Conservation (phyloP, 2,113 vertebrate species). For the Carassius gibelio region DNA sequence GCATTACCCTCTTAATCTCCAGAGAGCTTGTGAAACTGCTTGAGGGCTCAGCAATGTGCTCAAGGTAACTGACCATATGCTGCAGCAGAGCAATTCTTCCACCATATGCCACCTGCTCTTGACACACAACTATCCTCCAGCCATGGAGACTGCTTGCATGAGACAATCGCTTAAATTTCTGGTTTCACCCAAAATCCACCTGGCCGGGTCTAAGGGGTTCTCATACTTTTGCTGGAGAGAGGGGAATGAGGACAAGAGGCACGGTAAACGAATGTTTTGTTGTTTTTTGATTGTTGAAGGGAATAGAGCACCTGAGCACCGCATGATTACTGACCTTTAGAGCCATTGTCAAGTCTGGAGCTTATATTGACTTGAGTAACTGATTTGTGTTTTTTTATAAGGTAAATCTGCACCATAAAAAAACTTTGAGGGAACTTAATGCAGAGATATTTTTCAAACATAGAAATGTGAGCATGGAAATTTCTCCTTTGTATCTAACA, state of each 20-base stretch:
- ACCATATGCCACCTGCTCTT: constrained; percentile 48
- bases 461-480: not conserved
- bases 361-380: constrained; percentile 20
- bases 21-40: constrained; percentile 34
- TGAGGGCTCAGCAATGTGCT: not conserved
- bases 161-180: constrained; percentile 33
- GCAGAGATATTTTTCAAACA: not conserved
- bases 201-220: constrained; percentile 38
- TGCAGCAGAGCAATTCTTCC: constrained; percentile 30
- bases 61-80: constrained; percentile 57
- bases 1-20: constrained; percentile 53
- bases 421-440: not conserved
- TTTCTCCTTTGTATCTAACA: not conserved
- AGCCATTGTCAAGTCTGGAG: constrained; percentile 13
- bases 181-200: constrained; percentile 43
- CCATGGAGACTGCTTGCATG: constrained; percentile 43
- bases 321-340: constrained; percentile 27
- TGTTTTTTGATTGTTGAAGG: not conserved
- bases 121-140: constrained; percentile 26
- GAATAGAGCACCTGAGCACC: not conserved
- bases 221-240: constrained; percentile 48
- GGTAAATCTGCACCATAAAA: not conserved
- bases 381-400: constrained; percentile 29
- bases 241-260: constrained; percentile 36
- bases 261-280: constrained; percentile 41